Conservation (phyloP, 2,113 vertebrate genomes). For the Megatriorchis doriae region DNA sequence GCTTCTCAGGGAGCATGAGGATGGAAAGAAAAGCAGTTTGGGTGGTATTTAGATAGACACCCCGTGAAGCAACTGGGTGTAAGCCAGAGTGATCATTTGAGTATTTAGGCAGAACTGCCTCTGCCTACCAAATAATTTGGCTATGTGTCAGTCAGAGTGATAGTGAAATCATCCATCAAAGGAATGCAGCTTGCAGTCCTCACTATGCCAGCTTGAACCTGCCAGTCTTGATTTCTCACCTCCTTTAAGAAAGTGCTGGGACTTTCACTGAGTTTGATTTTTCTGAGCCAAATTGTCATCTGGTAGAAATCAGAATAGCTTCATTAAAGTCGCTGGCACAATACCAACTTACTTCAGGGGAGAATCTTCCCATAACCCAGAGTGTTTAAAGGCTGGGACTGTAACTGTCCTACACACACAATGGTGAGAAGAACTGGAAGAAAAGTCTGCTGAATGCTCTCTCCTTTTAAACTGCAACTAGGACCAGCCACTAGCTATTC, state of each 20-base stretch:
- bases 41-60: background rate
- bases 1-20: background rate
- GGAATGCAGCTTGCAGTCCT: background rate
- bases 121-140: background rate
- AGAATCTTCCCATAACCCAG: background rate
- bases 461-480: background rate
- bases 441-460: background rate
- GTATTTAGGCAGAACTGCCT: background rate
- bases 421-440: background rate
- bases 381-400: background rate
- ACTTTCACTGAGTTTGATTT: background rate
- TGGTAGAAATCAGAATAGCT: conserved; percentile 20
- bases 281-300: conserved; percentile 18
- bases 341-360: background rate
- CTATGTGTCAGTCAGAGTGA: background rate
- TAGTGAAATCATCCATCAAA: background rate
- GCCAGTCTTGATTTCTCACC: conserved; percentile 13
- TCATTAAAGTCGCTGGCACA: background rate
- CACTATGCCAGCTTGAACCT: conserved; percentile 10
- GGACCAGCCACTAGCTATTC: background rate
- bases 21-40: background rate
- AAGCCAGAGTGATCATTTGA: background rate
- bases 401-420: background rate
- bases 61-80: background rate
- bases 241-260: background rate